A percentile compares a stretch with the other conserved stretches of the same genome.
Evolutionary conservation across 2,888 invertebrate genomes (phyloP).

Genomic region (Lathronympha strigana): DNA sequence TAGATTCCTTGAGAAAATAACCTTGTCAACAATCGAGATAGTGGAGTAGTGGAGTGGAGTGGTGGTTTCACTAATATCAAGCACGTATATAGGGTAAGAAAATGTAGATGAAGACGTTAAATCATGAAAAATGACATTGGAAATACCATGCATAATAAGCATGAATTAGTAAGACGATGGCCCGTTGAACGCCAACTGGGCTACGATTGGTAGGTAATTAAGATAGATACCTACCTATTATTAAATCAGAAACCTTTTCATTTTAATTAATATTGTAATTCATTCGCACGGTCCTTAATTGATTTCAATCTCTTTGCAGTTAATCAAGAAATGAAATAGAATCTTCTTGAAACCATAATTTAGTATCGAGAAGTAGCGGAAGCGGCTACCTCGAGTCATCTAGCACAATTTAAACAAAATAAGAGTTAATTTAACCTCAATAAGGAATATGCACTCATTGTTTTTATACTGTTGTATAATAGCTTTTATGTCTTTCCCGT

Average conservation of each 20-base stretch:
- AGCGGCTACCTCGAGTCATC: neutral
- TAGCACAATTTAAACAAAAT: neutral
- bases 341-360: slow-evolving; percentile 28
- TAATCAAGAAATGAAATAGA: slow-evolving; percentile 30
- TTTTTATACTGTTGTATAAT: too few species aligned
- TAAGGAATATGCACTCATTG: too few species aligned
- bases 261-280: slow-evolving; percentile 26
- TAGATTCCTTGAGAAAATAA: too few species aligned
- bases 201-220: slow-evolving; percentile 7
- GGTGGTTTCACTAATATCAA: too few species aligned
- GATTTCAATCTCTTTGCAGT: slow-evolving; percentile 19
- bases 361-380: slow-evolving; percentile 1
- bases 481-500: too few species aligned
- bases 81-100: too few species aligned
- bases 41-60: too few species aligned
- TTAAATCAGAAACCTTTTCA: slow-evolving; percentile 17
- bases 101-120: too few species aligned
- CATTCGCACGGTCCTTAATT: slow-evolving; percentile 18
- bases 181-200: neutral
- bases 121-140: too few species aligned
- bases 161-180: neutral
- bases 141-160: too few species aligned
- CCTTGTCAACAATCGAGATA: too few species aligned
- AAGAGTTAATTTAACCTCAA: too few species aligned
- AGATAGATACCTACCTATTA: slow-evolving; percentile 12